Conservation (phyloP, 2,797 vertebrate genomes). For the Novumbra hubbsi region DNA sequence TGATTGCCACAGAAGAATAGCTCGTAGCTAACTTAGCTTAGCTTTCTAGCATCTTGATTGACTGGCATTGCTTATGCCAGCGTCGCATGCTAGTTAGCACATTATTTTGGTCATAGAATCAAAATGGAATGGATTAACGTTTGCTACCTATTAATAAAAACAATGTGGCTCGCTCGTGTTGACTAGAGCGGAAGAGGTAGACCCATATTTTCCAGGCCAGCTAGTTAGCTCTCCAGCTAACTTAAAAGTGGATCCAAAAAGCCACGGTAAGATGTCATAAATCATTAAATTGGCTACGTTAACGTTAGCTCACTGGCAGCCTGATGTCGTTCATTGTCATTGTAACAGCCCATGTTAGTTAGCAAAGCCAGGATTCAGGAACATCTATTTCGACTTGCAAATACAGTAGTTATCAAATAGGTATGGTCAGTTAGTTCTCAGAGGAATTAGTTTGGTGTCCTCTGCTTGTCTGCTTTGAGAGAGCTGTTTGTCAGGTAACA, state of each 20-base stretch:
- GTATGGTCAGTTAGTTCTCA: neutral
- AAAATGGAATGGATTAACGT: constrained; percentile 23
- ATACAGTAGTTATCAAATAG: neutral
- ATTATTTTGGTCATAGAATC: neutral
- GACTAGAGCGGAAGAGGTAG: constrained; percentile 61
- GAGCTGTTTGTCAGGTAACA: neutral
- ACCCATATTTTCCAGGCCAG: constrained; percentile 70
- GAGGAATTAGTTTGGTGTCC: neutral
- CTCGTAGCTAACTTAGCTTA: constrained; percentile 41
- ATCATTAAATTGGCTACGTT: constrained; percentile 48
- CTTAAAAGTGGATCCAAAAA: constrained; percentile 73
- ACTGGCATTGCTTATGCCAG: constrained; percentile 29
- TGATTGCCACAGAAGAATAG: constrained; percentile 45
- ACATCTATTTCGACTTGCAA: neutral
- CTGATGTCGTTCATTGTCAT: neutral
- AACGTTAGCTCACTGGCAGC: neutral
- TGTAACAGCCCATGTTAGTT: neutral
- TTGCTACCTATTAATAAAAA: constrained; percentile 35
- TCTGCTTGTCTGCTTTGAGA: neutral
- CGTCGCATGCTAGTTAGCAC: neutral
- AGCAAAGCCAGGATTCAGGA: neutral
- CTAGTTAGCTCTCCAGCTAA: constrained; percentile 76
- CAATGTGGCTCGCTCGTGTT: constrained; percentile 60
- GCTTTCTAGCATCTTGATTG: constrained; percentile 20
- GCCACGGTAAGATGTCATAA: constrained; percentile 76